phyloP scores from a whole-genome alignment of 2,113 vertebrate genomes.

The Gorsachius goisagi region DNA sequence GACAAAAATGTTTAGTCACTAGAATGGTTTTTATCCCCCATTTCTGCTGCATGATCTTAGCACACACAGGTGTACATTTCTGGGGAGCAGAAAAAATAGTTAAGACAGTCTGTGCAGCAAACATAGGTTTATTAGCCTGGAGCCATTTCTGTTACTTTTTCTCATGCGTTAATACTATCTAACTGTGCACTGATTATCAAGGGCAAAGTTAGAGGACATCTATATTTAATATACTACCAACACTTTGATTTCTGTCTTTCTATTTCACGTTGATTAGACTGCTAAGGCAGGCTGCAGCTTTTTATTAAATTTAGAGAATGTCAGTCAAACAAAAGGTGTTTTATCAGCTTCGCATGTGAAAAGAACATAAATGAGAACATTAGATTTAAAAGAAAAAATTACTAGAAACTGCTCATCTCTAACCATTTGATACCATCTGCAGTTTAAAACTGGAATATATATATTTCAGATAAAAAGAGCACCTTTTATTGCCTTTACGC shows the following conservation, averaged over 20 bases:
- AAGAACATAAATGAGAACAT: not conserved
- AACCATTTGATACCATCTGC: not conserved
- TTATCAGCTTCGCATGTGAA: not conserved
- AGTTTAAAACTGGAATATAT: not conserved
- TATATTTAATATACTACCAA: not conserved
- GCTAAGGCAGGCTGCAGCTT: not conserved
- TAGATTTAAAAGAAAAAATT: not conserved
- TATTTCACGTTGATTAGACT: not conserved
- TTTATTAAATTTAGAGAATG: not conserved
- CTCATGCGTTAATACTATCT: not conserved
- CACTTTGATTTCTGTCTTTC: not conserved
- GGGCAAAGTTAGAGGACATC: not conserved
- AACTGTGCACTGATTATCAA: not conserved
- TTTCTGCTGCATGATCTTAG: not conserved
- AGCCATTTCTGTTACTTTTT: not conserved
- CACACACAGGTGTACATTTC: not conserved
- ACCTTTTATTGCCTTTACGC: not conserved
- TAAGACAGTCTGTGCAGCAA: not conserved
- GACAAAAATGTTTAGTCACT: not conserved
- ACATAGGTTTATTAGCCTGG: not conserved
- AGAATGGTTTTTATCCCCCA: not conserved
- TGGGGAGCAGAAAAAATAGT: not conserved
- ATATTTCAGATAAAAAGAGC: not conserved
- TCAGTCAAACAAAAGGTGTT: not conserved
- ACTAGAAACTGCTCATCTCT: not conserved